Base-by-base conservation (phyloP, 2,888 invertebrate species). In the Drosophila testacea region DNA sequence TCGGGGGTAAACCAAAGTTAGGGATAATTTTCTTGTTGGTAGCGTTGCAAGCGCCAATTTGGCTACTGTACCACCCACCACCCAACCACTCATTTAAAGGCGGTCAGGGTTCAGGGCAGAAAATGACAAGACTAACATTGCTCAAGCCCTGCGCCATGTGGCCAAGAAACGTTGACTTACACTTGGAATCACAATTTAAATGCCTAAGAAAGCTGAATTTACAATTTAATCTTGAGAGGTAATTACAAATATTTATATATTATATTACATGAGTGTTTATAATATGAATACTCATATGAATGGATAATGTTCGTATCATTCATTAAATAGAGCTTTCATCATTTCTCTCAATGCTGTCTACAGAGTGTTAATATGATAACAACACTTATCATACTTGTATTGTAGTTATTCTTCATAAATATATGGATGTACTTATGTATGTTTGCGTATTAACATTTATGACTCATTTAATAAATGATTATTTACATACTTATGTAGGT, bases 381-480 rank as follows among this genome's bases (percentile, higher is more conserved):
- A 38, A 56, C 44, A 28, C 22, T 27, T 27, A 36, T 46, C 27
- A 36, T 10, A 22, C 10, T 44, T 32, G 28, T 36, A 57, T 13
- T 46, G 30, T 32, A 41, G 28, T 54, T 34, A 32, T 42, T 10
- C 22, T 30, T 28, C 30, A 39, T n/a, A 39, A 5, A 39, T 3
- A 9, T 44, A 2, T 44, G 27, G 27, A 2, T 27, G 11, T 28
- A 9, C 11, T 4, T 47, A 5, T 13, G 36, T 22, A 56, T 67
- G 7, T 13, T 34, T 34, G 56, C 65, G 67, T 78, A 86, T 83
- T 83, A 88, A 88, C 73, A 83, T 83, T 88, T 88, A 86, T 86
- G 81, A 88, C 83, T 68, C 57, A 65, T 88, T 83, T 83, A 88
- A 83, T 83, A 83, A 86, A 86, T 86, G 59, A 88, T 86, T 69